Percentiles rank a stretch among this genome's conserved stretches.
These are phyloP conservation scores for Accipiter virgatus DNA, from an alignment of 2,113 vertebrate species.

Conservation along the genomic window DNA sequence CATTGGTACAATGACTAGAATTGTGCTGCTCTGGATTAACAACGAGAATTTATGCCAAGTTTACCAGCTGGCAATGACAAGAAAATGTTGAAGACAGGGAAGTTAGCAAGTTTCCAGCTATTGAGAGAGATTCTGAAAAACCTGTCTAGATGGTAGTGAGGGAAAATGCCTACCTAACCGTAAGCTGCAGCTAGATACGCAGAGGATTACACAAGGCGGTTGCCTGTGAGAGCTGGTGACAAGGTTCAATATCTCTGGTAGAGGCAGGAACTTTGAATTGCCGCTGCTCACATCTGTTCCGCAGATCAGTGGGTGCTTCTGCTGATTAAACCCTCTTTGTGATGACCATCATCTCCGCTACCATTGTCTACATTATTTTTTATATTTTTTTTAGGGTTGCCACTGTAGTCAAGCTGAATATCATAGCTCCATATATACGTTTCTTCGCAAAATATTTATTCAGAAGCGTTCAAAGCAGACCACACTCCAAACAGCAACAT, in stretches of 20 bases:
- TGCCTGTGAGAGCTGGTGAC: background rate
- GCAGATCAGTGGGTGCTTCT: background rate
- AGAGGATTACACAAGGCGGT: background rate
- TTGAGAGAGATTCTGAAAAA: background rate
- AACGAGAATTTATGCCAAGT: background rate
- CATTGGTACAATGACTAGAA: background rate
- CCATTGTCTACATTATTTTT: background rate
- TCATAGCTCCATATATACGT: background rate
- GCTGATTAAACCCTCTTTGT: background rate
- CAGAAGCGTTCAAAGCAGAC: background rate
- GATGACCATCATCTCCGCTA: background rate
- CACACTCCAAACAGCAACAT: background rate
- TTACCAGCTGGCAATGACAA: background rate
- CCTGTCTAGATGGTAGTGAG: background rate
- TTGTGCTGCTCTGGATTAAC: background rate
- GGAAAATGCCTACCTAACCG: background rate
- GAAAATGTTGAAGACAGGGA: background rate
- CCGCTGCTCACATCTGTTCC: background rate
- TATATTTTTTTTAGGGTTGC: background rate
- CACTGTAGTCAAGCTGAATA: background rate
- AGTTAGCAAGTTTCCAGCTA: background rate
- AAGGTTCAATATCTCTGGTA: rapidly evolving
- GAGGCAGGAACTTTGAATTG: background rate
- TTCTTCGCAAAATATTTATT: background rate
- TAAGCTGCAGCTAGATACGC: background rate